Evolutionary conservation across 2,888 invertebrate species (phyloP).

Genomic region (Nephrotoma appendiculata): DNA sequence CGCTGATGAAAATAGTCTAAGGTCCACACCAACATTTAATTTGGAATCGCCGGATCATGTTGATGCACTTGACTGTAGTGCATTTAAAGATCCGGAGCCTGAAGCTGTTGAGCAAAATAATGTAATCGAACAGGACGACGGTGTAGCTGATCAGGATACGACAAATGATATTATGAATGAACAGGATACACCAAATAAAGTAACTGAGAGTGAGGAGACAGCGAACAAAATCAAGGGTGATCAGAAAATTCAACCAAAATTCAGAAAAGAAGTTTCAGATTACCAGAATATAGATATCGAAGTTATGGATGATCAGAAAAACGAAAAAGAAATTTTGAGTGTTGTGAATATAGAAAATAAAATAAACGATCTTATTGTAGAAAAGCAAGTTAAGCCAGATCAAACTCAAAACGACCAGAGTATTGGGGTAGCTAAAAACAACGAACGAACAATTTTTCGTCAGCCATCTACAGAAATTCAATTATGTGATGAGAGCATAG

Average conservation of each 20-base stretch:
- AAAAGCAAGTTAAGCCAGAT: background rate
- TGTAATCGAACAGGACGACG: background rate
- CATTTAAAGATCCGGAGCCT: background rate
- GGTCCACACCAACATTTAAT: background rate
- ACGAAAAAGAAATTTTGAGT: background rate
- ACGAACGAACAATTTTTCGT: background rate
- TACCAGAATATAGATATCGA: background rate
- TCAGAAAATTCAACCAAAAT: background rate
- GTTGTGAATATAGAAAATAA: background rate
- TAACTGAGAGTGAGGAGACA: background rate
- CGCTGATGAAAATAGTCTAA: background rate
- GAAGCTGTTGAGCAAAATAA: background rate
- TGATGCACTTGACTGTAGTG: background rate
- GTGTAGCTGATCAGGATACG: background rate
- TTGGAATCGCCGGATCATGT: background rate
- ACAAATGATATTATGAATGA: background rate
- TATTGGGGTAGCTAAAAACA: background rate
- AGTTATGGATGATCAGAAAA: background rate
- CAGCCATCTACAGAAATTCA: background rate
- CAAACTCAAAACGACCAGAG: background rate
- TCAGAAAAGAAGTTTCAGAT: background rate
- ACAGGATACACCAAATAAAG: background rate
- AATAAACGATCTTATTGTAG: no score
- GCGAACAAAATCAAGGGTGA: background rate
- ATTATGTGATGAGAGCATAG: background rate